Evolutionary conservation across 2,797 vertebrate genomes (phyloP).

Genomic region (Leptatherina wallacei): DNA sequence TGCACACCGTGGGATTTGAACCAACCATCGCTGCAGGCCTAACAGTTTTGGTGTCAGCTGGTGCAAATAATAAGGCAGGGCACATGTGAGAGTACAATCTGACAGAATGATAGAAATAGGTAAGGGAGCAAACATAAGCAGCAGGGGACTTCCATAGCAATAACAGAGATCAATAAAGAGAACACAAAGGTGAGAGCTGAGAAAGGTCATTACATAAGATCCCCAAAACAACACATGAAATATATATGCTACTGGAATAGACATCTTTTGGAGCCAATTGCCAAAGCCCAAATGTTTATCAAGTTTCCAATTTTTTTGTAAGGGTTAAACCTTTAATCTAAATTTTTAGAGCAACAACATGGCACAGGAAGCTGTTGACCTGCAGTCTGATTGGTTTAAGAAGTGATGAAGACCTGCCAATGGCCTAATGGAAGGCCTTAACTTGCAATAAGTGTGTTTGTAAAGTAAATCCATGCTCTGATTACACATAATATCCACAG

Average conservation of each 20-base stretch:
- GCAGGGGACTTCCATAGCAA: slow-evolving; percentile 63
- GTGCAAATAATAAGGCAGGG: slow-evolving; percentile 59
- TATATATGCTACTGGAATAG: slow-evolving; percentile 63
- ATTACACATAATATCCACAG: slow-evolving; percentile 80
- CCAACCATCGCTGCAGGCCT: slow-evolving; percentile 51
- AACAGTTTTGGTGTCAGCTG: slow-evolving; percentile 64
- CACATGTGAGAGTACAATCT: slow-evolving; percentile 66
- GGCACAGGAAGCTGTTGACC: slow-evolving; percentile 72
- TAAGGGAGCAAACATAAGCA: slow-evolving; percentile 55
- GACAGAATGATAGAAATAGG: slow-evolving; percentile 37
- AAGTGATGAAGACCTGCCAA: slow-evolving; percentile 79
- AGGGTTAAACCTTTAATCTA: slow-evolving; percentile 18
- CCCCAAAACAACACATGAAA: slow-evolving; percentile 66
- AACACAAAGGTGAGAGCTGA: slow-evolving; percentile 46
- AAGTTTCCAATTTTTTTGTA: slow-evolving; percentile 27
- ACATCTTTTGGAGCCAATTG: slow-evolving; percentile 34
- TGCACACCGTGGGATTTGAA: slow-evolving; percentile 58
- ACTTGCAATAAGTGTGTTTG: slow-evolving; percentile 80
- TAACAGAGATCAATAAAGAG: slow-evolving; percentile 73
- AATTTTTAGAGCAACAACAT: slow-evolving; percentile 49
- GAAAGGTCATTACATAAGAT: slow-evolving; percentile 60
- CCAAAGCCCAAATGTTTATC: slow-evolving; percentile 36
- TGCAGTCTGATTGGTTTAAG: slow-evolving; percentile 75
- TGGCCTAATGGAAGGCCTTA: slow-evolving; percentile 80
- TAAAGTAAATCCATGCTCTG: slow-evolving; percentile 81